Base-by-base conservation (phyloP, 64 coral and sea anemone genomes). In the Actinia equina region DNA sequence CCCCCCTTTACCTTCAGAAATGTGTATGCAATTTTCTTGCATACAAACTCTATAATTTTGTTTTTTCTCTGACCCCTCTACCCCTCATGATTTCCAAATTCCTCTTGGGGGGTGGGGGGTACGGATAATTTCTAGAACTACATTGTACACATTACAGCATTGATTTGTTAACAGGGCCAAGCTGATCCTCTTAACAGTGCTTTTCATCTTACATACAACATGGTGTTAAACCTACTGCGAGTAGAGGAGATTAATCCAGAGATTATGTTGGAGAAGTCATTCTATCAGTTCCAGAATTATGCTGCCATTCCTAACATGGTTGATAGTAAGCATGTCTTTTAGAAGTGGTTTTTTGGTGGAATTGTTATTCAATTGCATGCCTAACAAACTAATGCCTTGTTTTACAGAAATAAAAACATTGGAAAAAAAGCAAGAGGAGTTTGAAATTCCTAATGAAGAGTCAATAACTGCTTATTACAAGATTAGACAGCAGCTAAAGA, bases 201-300 rank as follows among this genome's bases (percentile, higher is more conserved):
- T 6, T 99, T 99, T 71, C 93, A 94, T 85, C 83, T 99, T 2
- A 99, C 97, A 3, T 99, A 99, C 88, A 99, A 99, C 82, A 99
- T 99, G 97, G 97, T 99, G 25, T 71, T 99, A 15, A 99, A 99
- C 79, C 86, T 99, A n/a, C 82, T 99, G 20, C 71, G 97, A 63
- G 97, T 99, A 43, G 97, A 99, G 59, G 97, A 99, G 90, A 92
- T 99, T 0, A 99, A 99, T 81, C 97, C 97, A 30, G 97, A 99
- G 82, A 99, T 99, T 43, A 99, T 99, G 97, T 63, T 99, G 86
- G 97, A 99, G 37, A 87, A 89, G 86, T 99, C 97, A 8, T 99
- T 99, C 82, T 92, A 95, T 83, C 97, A 99, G 70, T 99, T 95
- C 82, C 97, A 99, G 83, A 99, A 99, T 71, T 99, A 99, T 84